A percentile compares a stretch with the other conserved stretches of the same genome.
Evolutionary conservation across 2,797 vertebrate genomes (phyloP).

Genomic region (Acrocephalus scirpaceus): DNA sequence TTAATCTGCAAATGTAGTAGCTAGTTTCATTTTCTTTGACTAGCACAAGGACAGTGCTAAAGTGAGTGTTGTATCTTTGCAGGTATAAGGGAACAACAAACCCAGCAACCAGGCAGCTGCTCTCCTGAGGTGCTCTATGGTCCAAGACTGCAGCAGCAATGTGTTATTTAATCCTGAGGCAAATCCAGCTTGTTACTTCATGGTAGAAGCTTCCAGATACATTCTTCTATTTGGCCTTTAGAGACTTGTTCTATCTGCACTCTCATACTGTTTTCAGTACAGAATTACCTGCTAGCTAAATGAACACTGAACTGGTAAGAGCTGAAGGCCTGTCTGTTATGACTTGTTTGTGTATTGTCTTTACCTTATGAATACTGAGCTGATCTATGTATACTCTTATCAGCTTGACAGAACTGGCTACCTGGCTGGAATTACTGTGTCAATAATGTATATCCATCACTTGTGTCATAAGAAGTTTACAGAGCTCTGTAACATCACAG

Average conservation of each 20-base stretch:
- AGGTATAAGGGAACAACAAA: background rate
- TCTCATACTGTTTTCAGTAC: background rate
- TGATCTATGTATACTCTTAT: background rate
- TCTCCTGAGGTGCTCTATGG: background rate
- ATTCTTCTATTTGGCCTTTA: background rate
- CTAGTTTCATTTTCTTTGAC: background rate
- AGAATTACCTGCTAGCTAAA: slow-evolving; percentile 23
- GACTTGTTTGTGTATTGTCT: background rate
- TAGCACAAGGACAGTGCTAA: background rate
- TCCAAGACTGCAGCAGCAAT: background rate
- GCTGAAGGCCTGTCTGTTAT: background rate
- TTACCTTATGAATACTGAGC: background rate
- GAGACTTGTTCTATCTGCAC: background rate
- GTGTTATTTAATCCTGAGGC: background rate
- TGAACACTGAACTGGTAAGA: background rate
- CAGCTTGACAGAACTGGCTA: background rate
- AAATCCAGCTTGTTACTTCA: slow-evolving; percentile 8
- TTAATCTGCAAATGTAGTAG: background rate
- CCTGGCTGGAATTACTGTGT: background rate
- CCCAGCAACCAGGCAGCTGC: background rate
- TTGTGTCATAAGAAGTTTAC: background rate
- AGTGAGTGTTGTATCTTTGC: background rate
- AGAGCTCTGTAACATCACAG: background rate
- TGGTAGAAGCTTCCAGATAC: slow-evolving; percentile 15
- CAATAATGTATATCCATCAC: background rate